Base-by-base conservation (phyloP, 2,888 invertebrate species). In the Ptilodon capucinus region DNA sequence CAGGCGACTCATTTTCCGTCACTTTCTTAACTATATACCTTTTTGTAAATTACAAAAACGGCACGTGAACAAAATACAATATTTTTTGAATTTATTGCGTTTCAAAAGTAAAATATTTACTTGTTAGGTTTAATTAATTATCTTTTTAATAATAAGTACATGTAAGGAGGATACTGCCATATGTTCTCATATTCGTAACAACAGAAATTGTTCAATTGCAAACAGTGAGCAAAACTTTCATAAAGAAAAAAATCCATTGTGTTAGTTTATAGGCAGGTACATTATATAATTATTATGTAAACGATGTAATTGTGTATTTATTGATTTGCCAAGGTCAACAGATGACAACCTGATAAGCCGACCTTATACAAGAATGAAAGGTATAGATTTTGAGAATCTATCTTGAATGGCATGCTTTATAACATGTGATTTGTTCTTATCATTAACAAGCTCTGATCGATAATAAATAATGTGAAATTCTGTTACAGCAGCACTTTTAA, bases 291-390 rank as follows among this genome's bases (percentile, higher is more conserved):
- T 28, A 28, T 8, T 23, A n/a, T 23, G 23, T 21, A 23, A 23
- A 60, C 55, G 52, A 57, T 65, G 60, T 67, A 69, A 68, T 68
- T 59, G 68, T 64, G 60, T 62, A 53, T 60, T 68, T 64, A 53
- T 73, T 69, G 70, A 61, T 74, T 74, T 64, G 61, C 59, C 63
- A 68, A 70, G 71, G 70, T 71, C 71, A 46, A 40, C 65, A 43
- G 65, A 65, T 65, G 63, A 48, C 70, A 64, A 74, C 72, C 64
- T 71, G 74, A 72, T 64, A 52, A 63, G 56, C 51, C 72, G 53
- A 61, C 64, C 57, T 60, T 55, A 58, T 66, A 60, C 71, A 73
- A 79, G 76, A 75, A 86, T 84, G 82, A 86, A 86, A 86, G 86
- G 86, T 86, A 86, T 53, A 48, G 32, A 21, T 38, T 46, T 52